Evolutionary conservation across 2,888 invertebrate genomes (phyloP).

Genomic region (Hanleya hanleyi): DNA sequence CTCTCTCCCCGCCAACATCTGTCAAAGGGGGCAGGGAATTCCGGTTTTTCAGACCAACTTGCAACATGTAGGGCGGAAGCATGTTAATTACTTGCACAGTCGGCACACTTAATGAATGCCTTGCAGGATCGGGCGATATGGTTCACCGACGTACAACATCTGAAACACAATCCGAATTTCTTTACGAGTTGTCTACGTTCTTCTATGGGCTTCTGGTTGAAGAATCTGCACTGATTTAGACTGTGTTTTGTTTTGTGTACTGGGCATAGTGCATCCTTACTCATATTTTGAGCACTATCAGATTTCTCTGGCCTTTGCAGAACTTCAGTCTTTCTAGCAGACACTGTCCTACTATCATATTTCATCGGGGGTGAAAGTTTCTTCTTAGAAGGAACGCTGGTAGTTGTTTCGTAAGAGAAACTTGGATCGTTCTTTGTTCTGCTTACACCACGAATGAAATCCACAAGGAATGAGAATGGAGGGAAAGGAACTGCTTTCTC

Average conservation of each 20-base stretch:
- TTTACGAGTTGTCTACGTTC: conserved; percentile 24
- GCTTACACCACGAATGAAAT: conserved; percentile 31
- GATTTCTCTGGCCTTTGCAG: neutral
- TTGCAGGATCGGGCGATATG: conserved; percentile 22
- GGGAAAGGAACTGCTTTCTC: neutral
- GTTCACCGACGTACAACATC: conserved; percentile 17
- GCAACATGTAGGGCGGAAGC: conserved; percentile 23
- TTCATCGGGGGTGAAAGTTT: no score
- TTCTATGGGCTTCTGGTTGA: conserved; percentile 14
- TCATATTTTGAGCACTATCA: neutral
- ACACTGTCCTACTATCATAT: neutral
- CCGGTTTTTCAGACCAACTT: neutral
- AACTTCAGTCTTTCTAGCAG: neutral
- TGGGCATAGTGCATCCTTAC: neutral
- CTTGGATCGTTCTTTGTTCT: conserved; percentile 34
- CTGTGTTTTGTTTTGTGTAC: conserved; percentile 20
- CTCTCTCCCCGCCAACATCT: neutral
- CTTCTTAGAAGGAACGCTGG: neutral
- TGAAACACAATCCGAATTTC: conserved; percentile 24
- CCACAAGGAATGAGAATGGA: conserved; percentile 34
- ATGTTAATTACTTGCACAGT: conserved; percentile 27
- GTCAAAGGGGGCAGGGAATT: no score
- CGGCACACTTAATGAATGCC: conserved; percentile 20
- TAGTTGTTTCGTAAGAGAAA: conserved; percentile 18
- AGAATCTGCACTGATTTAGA: conserved; percentile 21